These are phyloP conservation scores for Encarsia formosa DNA, from an alignment of 2,888 invertebrate genomes.

Conservation along the genomic window DNA sequence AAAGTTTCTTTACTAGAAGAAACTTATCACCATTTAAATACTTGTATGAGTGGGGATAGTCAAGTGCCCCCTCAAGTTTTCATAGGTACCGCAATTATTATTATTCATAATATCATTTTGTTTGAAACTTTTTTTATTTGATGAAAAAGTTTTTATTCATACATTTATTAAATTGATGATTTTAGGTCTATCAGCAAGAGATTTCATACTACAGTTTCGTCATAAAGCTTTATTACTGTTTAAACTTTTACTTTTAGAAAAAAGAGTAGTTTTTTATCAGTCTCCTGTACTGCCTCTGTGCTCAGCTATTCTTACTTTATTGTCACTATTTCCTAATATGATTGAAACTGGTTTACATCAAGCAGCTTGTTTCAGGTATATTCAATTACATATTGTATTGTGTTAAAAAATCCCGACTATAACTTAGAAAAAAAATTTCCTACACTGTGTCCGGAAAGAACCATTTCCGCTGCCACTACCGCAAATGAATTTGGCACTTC, in stretches of 20 bases:
- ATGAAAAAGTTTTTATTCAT: neutral
- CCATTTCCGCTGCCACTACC: no score
- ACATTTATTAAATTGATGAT: conserved; percentile 28
- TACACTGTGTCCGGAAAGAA: no score
- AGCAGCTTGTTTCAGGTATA: conserved; percentile 77
- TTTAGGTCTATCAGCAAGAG: conserved; percentile 77
- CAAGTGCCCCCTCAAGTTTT: conserved; percentile 63
- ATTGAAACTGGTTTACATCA: conserved; percentile 78
- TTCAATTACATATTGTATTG: no score
- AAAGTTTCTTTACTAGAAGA: conserved; percentile 84
- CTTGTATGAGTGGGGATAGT: conserved; percentile 64
- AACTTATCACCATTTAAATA: conserved; percentile 87
- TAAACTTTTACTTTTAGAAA: conserved; percentile 85
- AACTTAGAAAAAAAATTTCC: no score
- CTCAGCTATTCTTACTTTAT: conserved; percentile 77
- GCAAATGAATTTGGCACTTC: no score
- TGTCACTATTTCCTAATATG: conserved; percentile 87
- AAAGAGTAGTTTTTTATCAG: conserved; percentile 85
- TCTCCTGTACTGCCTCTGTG: conserved; percentile 90
- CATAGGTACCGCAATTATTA: conserved; percentile 55
- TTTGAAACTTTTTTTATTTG: neutral
- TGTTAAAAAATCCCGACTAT: no score
- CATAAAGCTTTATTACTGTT: conserved; percentile 90
- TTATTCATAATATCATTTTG: neutral
- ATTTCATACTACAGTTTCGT: conserved; percentile 78